Base-by-base conservation (phyloP, 2,113 vertebrate species). In the Pangasianodon hypophthalmus region DNA sequence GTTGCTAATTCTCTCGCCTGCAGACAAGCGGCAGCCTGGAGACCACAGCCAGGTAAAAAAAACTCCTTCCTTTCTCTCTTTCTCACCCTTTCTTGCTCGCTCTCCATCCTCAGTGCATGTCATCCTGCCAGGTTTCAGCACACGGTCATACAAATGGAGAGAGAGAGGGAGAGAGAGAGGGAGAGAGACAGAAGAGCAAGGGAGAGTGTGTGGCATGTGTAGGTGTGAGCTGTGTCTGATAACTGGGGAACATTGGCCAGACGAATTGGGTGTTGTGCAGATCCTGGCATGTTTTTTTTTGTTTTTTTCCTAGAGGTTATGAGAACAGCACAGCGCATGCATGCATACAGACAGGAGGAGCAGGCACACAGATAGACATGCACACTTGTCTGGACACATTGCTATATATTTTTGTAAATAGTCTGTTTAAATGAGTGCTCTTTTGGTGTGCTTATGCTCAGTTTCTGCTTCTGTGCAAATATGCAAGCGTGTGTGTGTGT, bases 1-100 rank as follows among this genome's bases (percentile, higher is more conserved):
- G 94, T 97, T 99, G 98, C 98, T 99, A 98, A 99, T 99, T 99
- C 98, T 99, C 97, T 99, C 97, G 97, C 98, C 98, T 97, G 97
- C 98, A 97, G 98, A 98, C 97, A 97, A 96, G 96, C 97, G 96
- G 96, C 97, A 96, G 97, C 97, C 97, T 97, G 97, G 98, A 97
- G 97, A 98, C 96, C 97, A 97, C 98, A 96, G 95, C 96, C 98
- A 99, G 98, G 98, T 99, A 99, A 99, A 98, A 99, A 98, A 90
- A 87, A 81, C 29, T 56, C 64, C 50, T 96, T 96, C 94, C 96
- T 96, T 96, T 96, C 96, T 96, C 93, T 97, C 96, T 95, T 96
- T 93, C 94, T 97, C 96, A 96, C 87, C 81, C 92, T 91, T 92
- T 92, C 91, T 86, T 87, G 44, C 87, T 89, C 90, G 88, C 97